Evolutionary conservation across 2,797 vertebrate genomes (phyloP).

Genomic region (Eulemur mongoz): DNA sequence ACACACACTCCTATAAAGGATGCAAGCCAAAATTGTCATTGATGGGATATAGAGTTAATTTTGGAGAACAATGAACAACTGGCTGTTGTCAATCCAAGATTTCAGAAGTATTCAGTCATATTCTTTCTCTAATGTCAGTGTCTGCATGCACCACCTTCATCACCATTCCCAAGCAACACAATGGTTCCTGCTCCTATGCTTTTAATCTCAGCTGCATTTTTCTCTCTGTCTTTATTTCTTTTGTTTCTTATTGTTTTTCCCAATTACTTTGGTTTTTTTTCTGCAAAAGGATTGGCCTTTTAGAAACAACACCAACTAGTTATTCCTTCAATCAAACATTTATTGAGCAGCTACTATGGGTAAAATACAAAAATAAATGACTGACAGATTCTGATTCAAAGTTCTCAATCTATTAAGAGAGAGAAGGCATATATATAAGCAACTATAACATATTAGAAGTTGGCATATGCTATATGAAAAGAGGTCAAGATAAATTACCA

Average conservation of each 20-base stretch:
- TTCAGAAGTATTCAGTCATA: not conserved
- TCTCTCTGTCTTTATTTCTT: slow-evolving; percentile 9
- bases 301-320: not conserved
- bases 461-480: slow-evolving; percentile 11
- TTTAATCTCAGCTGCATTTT: not conserved
- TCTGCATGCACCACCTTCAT: not conserved
- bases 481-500: slow-evolving; percentile 23
- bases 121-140: not conserved
- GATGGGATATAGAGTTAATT: not conserved
- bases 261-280: not conserved
- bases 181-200: not conserved
- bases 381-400: slow-evolving; percentile 39
- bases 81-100: not conserved
- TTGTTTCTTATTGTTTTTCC: slow-evolving; percentile 13
- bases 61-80: not conserved
- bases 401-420: slow-evolving; percentile 37
- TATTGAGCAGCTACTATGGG: slow-evolving; percentile 34
- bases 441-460: slow-evolving; percentile 20
- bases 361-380: slow-evolving; percentile 52
- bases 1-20: not conserved
- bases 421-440: slow-evolving; percentile 24
- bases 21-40: not conserved
- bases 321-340: slow-evolving; percentile 45
- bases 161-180: not conserved
- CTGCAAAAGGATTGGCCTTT: slow-evolving; percentile 19